These are phyloP conservation scores for Hetaerina titia DNA, from an alignment of 2,888 invertebrate species.

Conservation along the genomic window DNA sequence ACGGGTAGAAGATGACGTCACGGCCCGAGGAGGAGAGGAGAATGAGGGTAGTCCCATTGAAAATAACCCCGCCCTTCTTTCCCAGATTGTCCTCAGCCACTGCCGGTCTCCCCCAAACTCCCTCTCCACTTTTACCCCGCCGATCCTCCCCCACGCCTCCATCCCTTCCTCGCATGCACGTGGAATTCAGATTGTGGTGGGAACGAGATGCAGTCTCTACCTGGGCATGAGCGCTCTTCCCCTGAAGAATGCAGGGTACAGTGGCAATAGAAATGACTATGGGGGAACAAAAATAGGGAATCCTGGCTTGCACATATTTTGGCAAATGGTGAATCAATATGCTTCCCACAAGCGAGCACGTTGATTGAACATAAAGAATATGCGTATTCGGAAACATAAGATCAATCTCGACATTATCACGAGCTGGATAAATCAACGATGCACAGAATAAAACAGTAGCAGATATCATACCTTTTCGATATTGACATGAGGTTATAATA, in stretches of 20 bases:
- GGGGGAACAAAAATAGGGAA: background rate
- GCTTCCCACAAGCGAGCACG: too few species aligned
- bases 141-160: background rate
- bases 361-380: too few species aligned
- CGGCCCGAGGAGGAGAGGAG: background rate
- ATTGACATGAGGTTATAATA: too few species aligned
- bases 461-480: too few species aligned
- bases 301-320: too few species aligned
- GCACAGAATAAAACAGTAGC: too few species aligned
- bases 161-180: background rate
- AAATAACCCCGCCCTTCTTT: background rate
- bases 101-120: background rate
- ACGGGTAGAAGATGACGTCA: background rate
- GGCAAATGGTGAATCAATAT: too few species aligned
- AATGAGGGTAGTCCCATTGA: background rate
- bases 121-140: background rate
- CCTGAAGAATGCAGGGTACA: background rate
- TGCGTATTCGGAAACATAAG: too few species aligned
- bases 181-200: conserved; percentile 6
- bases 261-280: background rate
- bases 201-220: background rate
- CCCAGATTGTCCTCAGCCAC: background rate
- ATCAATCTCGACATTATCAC: too few species aligned
- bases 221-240: background rate
- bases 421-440: too few species aligned